These are phyloP conservation scores for Imbricaverruca yamaguchii DNA, from an alignment of 2,888 invertebrate species.

Conservation along the genomic window DNA sequence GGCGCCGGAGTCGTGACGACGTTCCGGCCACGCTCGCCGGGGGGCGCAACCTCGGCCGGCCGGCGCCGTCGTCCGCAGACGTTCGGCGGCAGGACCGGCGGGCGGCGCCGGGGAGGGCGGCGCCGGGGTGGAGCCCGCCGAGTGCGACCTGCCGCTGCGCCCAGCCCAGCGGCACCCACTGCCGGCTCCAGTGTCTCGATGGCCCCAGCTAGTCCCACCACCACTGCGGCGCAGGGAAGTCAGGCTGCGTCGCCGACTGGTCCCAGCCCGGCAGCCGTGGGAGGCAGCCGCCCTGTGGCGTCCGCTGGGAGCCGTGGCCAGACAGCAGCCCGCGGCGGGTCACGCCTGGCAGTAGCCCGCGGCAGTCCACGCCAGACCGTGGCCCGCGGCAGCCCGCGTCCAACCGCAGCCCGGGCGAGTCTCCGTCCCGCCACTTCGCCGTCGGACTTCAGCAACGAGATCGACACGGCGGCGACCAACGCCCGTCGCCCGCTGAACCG, in stretches of 20 bases:
- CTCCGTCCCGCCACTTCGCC: not conserved
- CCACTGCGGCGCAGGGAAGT: too few relatives aligned
- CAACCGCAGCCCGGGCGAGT: not conserved
- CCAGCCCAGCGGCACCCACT: not conserved
- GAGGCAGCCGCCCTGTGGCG: not conserved
- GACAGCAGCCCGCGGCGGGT: not conserved
- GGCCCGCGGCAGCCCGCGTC: not conserved
- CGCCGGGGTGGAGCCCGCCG: not conserved
- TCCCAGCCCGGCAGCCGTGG: not conserved
- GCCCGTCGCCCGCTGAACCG: not conserved
- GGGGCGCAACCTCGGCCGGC: not conserved
- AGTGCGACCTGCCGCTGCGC: not conserved
- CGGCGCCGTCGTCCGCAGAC: not conserved
- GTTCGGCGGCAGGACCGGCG: not conserved
- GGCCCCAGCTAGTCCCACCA: too few relatives aligned
- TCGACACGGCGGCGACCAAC: not conserved
- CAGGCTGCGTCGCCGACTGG: not conserved
- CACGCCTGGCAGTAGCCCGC: not conserved
- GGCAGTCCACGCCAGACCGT: not conserved
- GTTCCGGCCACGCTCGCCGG: not conserved
- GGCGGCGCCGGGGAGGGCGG: not conserved
- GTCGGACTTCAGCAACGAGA: not conserved
- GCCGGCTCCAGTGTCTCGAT: too few relatives aligned
- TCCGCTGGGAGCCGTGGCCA: not conserved
- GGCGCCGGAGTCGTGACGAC: not conserved